phyloP scores from a whole-genome alignment of 2,888 invertebrate genomes.

The Ctenicera cuprea region DNA sequence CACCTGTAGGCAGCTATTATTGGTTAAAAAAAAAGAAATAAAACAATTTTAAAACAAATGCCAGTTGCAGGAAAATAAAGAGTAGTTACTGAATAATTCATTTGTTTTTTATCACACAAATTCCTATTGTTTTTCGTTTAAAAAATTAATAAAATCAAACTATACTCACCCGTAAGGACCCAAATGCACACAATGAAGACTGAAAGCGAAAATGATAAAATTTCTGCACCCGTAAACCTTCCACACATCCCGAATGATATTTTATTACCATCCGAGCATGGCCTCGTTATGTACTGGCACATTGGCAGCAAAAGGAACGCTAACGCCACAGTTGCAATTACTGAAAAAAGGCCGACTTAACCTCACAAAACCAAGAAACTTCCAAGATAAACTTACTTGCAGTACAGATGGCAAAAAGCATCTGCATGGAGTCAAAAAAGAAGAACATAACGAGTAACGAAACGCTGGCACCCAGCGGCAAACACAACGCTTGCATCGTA shows the following conservation, averaged over 20 bases:
- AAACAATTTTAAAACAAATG: not conserved
- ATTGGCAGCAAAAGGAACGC: slow-evolving; percentile 97
- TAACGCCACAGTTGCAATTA: slow-evolving; percentile 96
- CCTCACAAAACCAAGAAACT: not conserved
- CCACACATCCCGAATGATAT: slow-evolving; percentile 95
- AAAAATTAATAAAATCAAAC: too few relatives aligned
- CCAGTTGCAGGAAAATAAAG: not conserved
- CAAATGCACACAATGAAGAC: slow-evolving; percentile 97
- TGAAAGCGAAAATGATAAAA: slow-evolving; percentile 93
- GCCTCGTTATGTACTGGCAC: slow-evolving; percentile 95
- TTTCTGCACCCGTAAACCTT: slow-evolving; percentile 94
- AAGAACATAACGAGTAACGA: slow-evolving; percentile 98
- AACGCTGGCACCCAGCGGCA: slow-evolving; percentile 96
- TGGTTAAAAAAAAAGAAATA: too few relatives aligned
- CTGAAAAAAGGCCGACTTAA: slow-evolving; percentile 72
- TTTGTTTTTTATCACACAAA: too few relatives aligned
- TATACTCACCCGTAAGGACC: slow-evolving; percentile 87
- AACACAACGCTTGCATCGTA: slow-evolving; percentile 97
- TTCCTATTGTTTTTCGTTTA: too few relatives aligned
- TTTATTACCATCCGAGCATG: slow-evolving; percentile 88
- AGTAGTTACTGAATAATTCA: too few relatives aligned
- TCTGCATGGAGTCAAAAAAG: slow-evolving; percentile 99
- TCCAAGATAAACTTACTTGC: slow-evolving; percentile 84
- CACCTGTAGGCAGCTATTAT: too few relatives aligned
- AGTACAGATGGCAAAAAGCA: slow-evolving; percentile 96